Conservation (phyloP, 2,113 vertebrate species). For the Heteronetta atricapilla region DNA sequence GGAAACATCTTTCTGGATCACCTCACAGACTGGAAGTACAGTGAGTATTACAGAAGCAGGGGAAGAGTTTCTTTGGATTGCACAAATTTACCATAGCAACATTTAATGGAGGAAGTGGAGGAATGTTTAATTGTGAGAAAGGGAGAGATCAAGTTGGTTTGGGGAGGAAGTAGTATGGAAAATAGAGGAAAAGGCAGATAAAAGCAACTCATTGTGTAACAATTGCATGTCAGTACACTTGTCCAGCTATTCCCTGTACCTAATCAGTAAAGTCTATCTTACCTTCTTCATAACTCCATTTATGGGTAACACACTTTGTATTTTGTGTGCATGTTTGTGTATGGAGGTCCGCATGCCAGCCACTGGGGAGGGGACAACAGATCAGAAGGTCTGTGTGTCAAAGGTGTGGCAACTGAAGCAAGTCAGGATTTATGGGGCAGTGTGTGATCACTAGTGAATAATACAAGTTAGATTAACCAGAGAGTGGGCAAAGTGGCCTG, state of each 20-base stretch:
- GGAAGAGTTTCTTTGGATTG: not conserved
- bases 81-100: not conserved
- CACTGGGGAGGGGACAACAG: not conserved
- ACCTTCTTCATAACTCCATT: not conserved
- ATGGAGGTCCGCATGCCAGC: not conserved
- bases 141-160: not conserved
- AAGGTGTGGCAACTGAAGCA: not conserved
- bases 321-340: not conserved
- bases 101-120: not conserved
- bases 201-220: not conserved
- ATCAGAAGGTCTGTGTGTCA: not conserved
- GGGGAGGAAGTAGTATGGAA: not conserved
- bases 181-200: not conserved
- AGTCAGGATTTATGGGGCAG: not conserved
- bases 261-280: not conserved
- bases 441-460: not conserved
- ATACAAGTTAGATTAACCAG: not conserved
- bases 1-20: not conserved
- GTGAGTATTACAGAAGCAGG: not conserved
- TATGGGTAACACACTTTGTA: not conserved
- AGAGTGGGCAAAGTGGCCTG: not conserved
- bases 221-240: not conserved
- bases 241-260: not conserved
- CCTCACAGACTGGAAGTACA: not conserved
- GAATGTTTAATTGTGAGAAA: not conserved